Base-by-base conservation (phyloP, 1,140 invertebrate genomes). In the Megathymus violae region DNA sequence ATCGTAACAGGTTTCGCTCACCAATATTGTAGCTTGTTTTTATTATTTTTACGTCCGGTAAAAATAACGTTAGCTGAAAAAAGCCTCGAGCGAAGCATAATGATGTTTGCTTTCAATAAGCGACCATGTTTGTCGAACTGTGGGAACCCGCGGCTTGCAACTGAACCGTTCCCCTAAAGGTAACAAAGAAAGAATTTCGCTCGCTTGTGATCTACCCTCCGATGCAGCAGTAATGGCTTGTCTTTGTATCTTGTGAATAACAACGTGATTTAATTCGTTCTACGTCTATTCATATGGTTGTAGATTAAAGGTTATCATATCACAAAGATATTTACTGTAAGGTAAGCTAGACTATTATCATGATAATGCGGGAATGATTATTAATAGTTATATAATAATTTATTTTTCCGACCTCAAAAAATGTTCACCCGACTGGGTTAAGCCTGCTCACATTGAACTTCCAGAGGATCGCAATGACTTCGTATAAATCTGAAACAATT, bases 81-180 rank as follows among this genome's bases (percentile, higher is more conserved):
- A 61, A 60, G 65, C 71, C 41, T 7, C 48, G 38, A 47, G 66
- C 59, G 40, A 17, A 59, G 40, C 65, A 41, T 71, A 76, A 71
- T 69, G 66, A 62, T 76, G 71, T 76, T 76, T 76, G 34, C 65
- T 64, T 76, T 76, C 74, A 76, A 76, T 76, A 76, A 70, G 67
- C 50, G 34, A 25, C 47, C 52, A 19, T 72, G 64, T 75, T 76
- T 64, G 67, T 19, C 14, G 16, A 36, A 56, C 38, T 56, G 40
- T 59, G 54, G 54, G 54, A 59, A 47, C 44, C 16, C 14, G 27
- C 41, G 31, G 54, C 31, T 59, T 46, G 27, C 56, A 59, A 44
- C 22, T 11, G 48, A 36, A 40, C 16, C 36, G 16, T 15, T 31
- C 16, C 52, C 25, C 43, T 47, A 36, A 22, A 47, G 27, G 46